Conservation (phyloP, 2,113 vertebrate species). For the Eurystomus gularis region DNA sequence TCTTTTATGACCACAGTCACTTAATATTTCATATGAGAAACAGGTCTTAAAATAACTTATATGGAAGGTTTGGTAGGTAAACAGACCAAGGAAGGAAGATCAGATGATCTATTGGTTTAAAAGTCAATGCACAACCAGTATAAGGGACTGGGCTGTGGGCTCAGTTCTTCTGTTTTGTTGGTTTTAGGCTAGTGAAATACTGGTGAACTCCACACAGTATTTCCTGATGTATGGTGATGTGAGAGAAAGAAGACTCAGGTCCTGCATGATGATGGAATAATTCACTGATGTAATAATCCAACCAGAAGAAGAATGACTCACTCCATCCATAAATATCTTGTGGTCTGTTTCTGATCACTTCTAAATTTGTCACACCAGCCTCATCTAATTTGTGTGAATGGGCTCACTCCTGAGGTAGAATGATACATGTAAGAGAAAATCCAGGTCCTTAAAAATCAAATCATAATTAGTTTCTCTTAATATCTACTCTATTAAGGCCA, state of each 20-base stretch:
- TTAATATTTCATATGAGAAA: not conserved
- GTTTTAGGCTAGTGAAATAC: not conserved
- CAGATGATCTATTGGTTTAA: not conserved
- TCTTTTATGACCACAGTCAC: not conserved
- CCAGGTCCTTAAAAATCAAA: constrained; percentile 17
- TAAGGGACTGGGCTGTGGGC: not conserved
- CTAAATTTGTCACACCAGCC: not conserved
- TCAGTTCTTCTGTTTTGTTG: not conserved
- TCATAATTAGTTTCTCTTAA: constrained; percentile 22
- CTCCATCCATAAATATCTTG: constrained; percentile 17
- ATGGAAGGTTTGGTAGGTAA: not conserved
- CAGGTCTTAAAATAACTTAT: not conserved
- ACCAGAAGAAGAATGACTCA: constrained; percentile 31
- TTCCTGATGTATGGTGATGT: not conserved
- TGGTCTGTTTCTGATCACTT: not conserved
- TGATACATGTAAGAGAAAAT: not conserved
- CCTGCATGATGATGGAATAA: not conserved
- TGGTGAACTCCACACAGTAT: not conserved
- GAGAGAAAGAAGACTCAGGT: not conserved
- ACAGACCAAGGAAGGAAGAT: not conserved
- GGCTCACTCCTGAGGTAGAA: not conserved
- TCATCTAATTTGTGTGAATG: constrained; percentile 25
- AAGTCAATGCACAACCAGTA: not conserved
- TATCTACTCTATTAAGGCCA: not conserved
- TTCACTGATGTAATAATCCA: not conserved